phyloP scores from a whole-genome alignment of 2,797 vertebrate genomes.

The Chelonia mydas region DNA sequence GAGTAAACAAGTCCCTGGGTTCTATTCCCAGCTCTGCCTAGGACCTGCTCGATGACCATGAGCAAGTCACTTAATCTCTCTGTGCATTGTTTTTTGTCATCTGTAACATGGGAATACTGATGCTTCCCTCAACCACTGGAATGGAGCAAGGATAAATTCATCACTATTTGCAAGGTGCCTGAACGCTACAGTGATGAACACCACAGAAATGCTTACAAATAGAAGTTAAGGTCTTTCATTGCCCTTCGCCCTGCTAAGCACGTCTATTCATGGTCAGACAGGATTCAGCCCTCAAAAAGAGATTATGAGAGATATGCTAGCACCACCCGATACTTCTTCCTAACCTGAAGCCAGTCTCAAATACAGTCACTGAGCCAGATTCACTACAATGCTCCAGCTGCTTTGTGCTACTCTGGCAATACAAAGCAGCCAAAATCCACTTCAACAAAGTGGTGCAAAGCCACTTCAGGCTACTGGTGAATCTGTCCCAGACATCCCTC shows the following conservation, averaged over 20 bases:
- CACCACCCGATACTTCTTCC: neutral
- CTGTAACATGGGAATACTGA: neutral
- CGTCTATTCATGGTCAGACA: neutral
- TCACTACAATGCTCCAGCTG: neutral
- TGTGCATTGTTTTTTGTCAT: neutral
- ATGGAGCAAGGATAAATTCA: neutral
- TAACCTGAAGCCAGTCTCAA: too few relatives aligned
- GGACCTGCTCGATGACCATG: neutral
- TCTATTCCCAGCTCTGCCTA: neutral
- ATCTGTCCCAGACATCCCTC: neutral
- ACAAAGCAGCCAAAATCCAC: neutral
- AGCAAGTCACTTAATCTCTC: neutral
- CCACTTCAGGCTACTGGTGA: neutral
- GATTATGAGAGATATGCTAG: neutral
- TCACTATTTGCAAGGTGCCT: neutral
- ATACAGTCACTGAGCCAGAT: neutral
- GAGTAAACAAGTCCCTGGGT: neutral
- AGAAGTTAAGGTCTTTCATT: neutral
- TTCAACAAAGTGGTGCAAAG: neutral
- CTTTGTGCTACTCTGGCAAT: neutral
- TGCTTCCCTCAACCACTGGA: neutral
- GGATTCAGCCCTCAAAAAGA: neutral
- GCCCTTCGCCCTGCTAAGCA: neutral
- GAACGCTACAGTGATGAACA: neutral
- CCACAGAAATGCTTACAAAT: neutral